Evolutionary conservation across 2,888 invertebrate species (phyloP), one percentile per base, ranked within the genome.

Genomic region (Acrobasis consociella): DNA sequence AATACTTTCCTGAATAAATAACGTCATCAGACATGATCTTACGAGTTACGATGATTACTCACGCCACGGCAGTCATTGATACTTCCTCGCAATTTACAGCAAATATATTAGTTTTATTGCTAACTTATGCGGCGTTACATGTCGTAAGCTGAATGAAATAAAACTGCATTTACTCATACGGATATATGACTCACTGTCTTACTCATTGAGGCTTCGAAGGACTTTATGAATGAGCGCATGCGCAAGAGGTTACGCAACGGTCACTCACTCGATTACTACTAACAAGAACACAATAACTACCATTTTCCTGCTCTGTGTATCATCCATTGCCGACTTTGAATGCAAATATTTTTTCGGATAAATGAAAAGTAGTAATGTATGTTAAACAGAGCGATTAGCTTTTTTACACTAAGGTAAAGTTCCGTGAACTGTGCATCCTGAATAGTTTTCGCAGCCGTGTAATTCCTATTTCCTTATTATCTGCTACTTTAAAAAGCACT

Each of bases 391-490:
- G 39, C 16, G 39, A 55, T 55, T 13, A 7, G 10, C 10, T 39
- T 55, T 5, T 39, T 5, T 15, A n/a, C 37, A 15, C 7, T 39
- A 9, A 11, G 13, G 9, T 39, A 39, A 55, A 39, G 56, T n/a
- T 56, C 56, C 42, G 16, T 60, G 50, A 60, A 60, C 59, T 39
- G 38, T 60, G 59, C 3, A 59, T 59, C 39, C 37, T 38, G 13
- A 60, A 46, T 31, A 39, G 50, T 75, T 73, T 75, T 64, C 66
- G 64, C 64, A 65, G 73, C 76, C 82, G 74, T 78, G 75, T 80
- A 83, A 86, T 83, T 77, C 74, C 67, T 66, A 71, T 78, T 84
- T 86, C 85, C 87, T 86, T 83, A 80, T 83, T 82, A 84, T 80
- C 70, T 80, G 65, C 72, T 58, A 66, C 67, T 72, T 68, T 71